Conservation (phyloP, 1,140 invertebrate species). For the Cherax destructor region DNA sequence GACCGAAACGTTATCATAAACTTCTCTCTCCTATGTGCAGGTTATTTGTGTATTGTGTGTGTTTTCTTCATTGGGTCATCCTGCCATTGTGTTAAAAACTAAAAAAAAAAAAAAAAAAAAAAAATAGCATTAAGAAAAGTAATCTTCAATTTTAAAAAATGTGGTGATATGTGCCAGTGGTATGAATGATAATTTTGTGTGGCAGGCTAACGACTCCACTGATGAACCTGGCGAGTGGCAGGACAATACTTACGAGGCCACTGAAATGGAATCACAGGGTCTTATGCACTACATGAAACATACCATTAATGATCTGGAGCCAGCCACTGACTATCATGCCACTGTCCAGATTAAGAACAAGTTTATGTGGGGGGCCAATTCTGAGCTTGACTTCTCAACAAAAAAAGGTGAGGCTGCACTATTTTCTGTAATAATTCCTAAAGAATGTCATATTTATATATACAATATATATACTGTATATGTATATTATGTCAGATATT, state of each 20-base stretch:
- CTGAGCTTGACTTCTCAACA: conserved; percentile 34
- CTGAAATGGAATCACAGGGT: conserved; percentile 40
- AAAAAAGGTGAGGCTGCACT: conserved; percentile 42
- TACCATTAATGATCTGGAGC: conserved; percentile 35
- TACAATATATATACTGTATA: too few relatives aligned
- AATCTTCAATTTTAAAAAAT: not conserved
- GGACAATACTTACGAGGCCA: conserved; percentile 19
- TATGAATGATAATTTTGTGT: not conserved
- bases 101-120: not conserved
- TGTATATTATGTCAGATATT: not conserved
- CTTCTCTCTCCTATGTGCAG: too few relatives aligned
- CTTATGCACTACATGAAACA: conserved; percentile 50
- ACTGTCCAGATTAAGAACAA: conserved; percentile 42
- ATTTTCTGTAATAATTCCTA: not conserved
- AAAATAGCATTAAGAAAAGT: not conserved
- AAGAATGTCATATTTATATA: not conserved
- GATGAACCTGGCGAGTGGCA: conserved; percentile 41
- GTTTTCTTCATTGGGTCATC: too few relatives aligned
- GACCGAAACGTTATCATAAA: too few relatives aligned
- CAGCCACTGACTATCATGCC: conserved; percentile 65
- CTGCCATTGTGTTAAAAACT: too few relatives aligned
- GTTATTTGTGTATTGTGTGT: too few relatives aligned
- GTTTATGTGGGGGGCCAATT: conserved; percentile 39
- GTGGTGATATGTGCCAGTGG: too few relatives aligned
- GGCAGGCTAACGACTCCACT: conserved; percentile 53